Percentiles rank a stretch among this genome's conserved stretches.
phyloP scores from a whole-genome alignment of 2,888 invertebrate genomes.

The Callosobruchus maculatus region DNA sequence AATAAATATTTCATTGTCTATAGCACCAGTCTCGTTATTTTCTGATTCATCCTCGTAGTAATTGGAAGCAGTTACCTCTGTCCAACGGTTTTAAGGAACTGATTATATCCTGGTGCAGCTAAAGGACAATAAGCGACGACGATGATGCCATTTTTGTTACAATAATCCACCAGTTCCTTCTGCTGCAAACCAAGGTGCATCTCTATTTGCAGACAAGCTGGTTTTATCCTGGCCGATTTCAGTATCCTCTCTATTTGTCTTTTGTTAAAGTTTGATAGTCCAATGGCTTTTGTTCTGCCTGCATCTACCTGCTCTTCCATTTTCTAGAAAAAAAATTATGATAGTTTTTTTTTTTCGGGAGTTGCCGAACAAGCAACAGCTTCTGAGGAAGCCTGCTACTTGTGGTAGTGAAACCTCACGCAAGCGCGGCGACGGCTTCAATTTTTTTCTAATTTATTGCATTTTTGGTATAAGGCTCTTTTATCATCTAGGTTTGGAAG shows the following conservation, averaged over 20 bases:
- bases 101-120: slow-evolving; percentile 48
- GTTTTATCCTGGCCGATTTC: slow-evolving; percentile 56
- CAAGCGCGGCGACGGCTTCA: no score
- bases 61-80: slow-evolving; percentile 17
- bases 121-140: slow-evolving; percentile 53
- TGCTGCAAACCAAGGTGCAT: slow-evolving; percentile 54
- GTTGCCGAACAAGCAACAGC: no score
- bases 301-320: slow-evolving; percentile 61
- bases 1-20: no score
- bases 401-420: no score
- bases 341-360: no score
- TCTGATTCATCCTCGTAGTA: no score
- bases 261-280: slow-evolving; percentile 74
- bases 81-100: slow-evolving; percentile 19
- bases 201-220: slow-evolving; percentile 65
- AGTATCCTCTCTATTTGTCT: slow-evolving; percentile 65
- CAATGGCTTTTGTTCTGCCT: slow-evolving; percentile 70
- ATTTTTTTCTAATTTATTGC: no score
- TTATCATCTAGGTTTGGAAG: no score
- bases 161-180: slow-evolving; percentile 47
- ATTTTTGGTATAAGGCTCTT: no score
- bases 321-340: slow-evolving; percentile 43
- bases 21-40: no score
- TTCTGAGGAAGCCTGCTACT: no score
- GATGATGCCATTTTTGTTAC: slow-evolving; percentile 45